Evolutionary conservation across 2,888 invertebrate genomes (phyloP), one percentile per base, ranked within the genome.

Genomic region (Crossocerus cetratus): DNA sequence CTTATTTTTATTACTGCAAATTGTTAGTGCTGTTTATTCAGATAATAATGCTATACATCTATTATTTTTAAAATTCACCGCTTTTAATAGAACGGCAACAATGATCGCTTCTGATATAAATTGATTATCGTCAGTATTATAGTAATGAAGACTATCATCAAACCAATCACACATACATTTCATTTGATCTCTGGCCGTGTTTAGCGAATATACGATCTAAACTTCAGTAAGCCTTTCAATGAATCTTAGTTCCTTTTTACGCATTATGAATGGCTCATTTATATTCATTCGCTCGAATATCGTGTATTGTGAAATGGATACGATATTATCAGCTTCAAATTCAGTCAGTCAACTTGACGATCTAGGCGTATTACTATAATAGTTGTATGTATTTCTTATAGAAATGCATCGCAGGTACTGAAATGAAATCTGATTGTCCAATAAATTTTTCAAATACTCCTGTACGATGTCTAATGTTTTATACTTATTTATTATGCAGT

Each of bases 71-170:
- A 21, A 21, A 64, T 67, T 56, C 44, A 22, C 55, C 58, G 74
- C 68, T 74, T 74, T 69, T 71, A 70, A 64, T 71, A 55, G 62
- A 74, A 72, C 61, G 16, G 49, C 45, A 71, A 57, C 69, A 65
- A 60, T 53, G 71, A 65, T 67, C 66, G 57, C 59, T 71, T 72
- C 68, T 45, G 65, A 21, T 72, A 72, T 72, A 65, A 72, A 75
- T 76, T 72, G 72, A 72, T 76, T 76, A 69, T 76, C 69, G 64
- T 76, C 72, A 76, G 72, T 75, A 72, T 75, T 75, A 69, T 54
- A 63, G 21, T 72, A 65, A 68, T 13, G 21, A 71, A 67, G 53
- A 64, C 42, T 66, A 61, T 42, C 56, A 62, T 70, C 14, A 56
- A 74, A 67, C 61, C 66, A 20, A 64, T 60, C 49, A 61, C 49